A percentile compares a stretch with the other conserved stretches of the same genome.
Conservation (phyloP, 2,888 invertebrate genomes). For the Drosophila atroscutellata region DNA sequence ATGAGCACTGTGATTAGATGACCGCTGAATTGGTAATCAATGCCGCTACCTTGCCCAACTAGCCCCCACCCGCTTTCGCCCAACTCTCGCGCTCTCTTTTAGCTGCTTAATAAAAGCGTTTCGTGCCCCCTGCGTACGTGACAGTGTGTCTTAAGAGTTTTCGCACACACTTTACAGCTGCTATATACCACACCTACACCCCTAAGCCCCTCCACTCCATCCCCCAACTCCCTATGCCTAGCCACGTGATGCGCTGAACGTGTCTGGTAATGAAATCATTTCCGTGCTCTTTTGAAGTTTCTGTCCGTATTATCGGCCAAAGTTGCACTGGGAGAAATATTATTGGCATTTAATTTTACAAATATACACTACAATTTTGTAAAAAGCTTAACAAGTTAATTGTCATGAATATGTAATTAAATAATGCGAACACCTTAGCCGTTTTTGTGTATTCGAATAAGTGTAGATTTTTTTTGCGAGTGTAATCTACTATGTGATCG, state of each 20-base stretch:
- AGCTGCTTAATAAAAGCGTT: conserved; percentile 83
- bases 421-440: neutral
- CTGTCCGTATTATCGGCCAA: conserved; percentile 67
- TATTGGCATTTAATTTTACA: neutral
- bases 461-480: conserved; percentile 14
- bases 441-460: neutral
- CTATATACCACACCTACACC: neutral
- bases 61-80: neutral
- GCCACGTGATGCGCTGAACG: conserved; percentile 62
- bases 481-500: conserved; percentile 44
- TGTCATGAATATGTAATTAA: neutral
- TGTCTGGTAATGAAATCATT: conserved; percentile 81
- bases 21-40: conserved; percentile 84
- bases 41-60: conserved; percentile 64
- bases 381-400: neutral
- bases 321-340: conserved; percentile 30
- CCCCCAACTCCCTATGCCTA: conserved; percentile 7
- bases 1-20: conserved; percentile 69
- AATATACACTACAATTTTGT: neutral
- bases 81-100: neutral
- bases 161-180: conserved; percentile 68
- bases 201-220: neutral
- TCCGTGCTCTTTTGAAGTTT: conserved; percentile 78
- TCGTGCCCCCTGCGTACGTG: conserved; percentile 75
- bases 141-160: conserved; percentile 71